Evolutionary conservation across 2,113 vertebrate genomes (phyloP).

Genomic region (Thunnus maccoyii): DNA sequence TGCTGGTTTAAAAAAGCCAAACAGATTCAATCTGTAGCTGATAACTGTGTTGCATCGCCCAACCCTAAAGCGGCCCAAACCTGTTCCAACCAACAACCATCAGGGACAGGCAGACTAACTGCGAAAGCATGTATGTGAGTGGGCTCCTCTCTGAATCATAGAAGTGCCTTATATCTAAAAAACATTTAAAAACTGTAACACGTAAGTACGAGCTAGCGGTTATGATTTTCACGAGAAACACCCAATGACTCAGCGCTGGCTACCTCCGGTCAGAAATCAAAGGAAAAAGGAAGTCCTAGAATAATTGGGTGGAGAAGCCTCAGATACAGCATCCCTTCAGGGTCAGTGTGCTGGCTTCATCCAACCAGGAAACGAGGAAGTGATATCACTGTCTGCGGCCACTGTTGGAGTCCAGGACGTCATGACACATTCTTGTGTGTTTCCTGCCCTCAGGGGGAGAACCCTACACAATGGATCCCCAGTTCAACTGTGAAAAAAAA

Average conservation of each 20-base stretch:
- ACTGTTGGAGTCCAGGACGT: constrained; percentile 5
- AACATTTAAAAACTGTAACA: not conserved
- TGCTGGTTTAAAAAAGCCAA: too few relatives aligned
- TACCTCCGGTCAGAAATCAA: constrained; percentile 13
- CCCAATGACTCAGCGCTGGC: constrained; percentile 15
- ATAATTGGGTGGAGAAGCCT: constrained; percentile 49
- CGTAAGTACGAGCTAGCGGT: not conserved
- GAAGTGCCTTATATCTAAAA: not conserved
- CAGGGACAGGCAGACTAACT: not conserved
- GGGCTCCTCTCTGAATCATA: not conserved
- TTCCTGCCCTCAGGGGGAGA: constrained; percentile 49
- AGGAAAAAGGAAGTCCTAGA: constrained; percentile 66
- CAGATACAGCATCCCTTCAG: constrained; percentile 47
- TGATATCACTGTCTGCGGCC: constrained; percentile 73
- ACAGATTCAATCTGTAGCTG: not conserved
- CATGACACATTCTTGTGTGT: constrained; percentile 54
- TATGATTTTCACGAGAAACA: constrained; percentile 25
- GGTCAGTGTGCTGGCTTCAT: constrained; percentile 37
- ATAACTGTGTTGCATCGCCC: not conserved
- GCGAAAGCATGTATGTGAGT: not conserved
- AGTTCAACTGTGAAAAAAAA: constrained; percentile 53
- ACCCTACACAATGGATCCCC: constrained; percentile 62
- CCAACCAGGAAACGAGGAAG: constrained; percentile 66
- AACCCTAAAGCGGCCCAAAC: not conserved
- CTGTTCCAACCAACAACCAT: constrained; percentile 6